Conservation (phyloP, 2,113 vertebrate species). For the Dermatemys mawii region DNA sequence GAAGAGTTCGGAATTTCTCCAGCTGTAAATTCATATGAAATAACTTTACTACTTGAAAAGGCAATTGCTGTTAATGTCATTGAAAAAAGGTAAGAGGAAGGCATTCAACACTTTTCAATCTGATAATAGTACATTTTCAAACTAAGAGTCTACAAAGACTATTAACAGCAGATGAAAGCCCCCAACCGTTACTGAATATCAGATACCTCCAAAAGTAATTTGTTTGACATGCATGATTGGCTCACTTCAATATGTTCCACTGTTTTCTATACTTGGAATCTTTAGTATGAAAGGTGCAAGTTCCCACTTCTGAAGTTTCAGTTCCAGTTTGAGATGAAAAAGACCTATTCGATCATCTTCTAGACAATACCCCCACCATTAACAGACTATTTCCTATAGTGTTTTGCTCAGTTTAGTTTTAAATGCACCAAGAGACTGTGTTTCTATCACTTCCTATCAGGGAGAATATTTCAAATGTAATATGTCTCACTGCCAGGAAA, state of each 20-base stretch:
- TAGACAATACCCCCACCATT: neutral
- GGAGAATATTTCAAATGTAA: neutral
- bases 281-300: neutral
- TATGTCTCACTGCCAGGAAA: neutral
- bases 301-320: neutral
- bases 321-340: neutral
- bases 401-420: neutral
- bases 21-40: conserved; percentile 77
- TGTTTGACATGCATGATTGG: neutral
- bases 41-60: neutral
- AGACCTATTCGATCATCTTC: neutral
- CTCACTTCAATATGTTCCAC: neutral
- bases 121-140: neutral
- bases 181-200: neutral
- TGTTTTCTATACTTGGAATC: neutral
- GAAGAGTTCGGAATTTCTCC: conserved; percentile 91
- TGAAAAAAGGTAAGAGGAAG: neutral
- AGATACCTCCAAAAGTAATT: neutral
- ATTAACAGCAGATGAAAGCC: neutral
- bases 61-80: neutral
- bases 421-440: neutral
- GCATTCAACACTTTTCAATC: neutral
- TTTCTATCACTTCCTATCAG: neutral
- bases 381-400: neutral
- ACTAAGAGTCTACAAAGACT: neutral